Evolutionary conservation across 2,797 vertebrate genomes (phyloP).

Genomic region (Sarcoramphus papa): DNA sequence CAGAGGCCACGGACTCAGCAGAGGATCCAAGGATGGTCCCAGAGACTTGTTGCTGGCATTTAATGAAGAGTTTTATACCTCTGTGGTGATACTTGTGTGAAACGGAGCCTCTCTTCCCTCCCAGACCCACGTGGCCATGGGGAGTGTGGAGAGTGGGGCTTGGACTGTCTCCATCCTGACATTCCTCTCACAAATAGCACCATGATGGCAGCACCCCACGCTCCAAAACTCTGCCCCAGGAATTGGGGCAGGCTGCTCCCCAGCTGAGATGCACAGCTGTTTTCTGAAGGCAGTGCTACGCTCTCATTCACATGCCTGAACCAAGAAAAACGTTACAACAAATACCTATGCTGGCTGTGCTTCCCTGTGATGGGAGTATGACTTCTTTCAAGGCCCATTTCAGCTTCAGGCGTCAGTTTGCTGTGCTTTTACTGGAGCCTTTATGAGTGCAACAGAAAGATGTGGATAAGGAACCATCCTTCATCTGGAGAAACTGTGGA

Average conservation of each 20-base stretch:
- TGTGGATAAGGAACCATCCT: neutral
- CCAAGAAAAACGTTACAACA: neutral
- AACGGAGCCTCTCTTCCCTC: neutral
- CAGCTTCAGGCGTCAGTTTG: neutral
- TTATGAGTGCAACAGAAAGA: neutral
- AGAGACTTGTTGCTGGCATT: neutral
- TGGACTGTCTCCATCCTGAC: fast-evolving
- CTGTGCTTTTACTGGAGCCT: neutral
- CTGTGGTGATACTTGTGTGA: fast-evolving
- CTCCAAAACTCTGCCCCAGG: neutral
- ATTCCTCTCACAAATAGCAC: neutral
- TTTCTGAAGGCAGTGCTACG: neutral
- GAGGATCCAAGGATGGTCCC: neutral
- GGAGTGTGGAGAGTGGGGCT: neutral
- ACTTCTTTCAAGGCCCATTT: neutral
- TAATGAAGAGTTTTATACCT: neutral
- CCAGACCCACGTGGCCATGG: neutral
- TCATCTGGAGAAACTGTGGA: neutral
- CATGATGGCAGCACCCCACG: fast-evolving
- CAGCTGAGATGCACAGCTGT: fast-evolving
- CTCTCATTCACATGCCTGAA: neutral
- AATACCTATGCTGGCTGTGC: neutral
- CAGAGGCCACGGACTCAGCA: neutral
- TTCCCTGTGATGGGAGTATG: neutral
- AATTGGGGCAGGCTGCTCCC: neutral